Evolutionary conservation across 2,888 invertebrate species (phyloP).

Genomic region (Ephialtes manifestator): DNA sequence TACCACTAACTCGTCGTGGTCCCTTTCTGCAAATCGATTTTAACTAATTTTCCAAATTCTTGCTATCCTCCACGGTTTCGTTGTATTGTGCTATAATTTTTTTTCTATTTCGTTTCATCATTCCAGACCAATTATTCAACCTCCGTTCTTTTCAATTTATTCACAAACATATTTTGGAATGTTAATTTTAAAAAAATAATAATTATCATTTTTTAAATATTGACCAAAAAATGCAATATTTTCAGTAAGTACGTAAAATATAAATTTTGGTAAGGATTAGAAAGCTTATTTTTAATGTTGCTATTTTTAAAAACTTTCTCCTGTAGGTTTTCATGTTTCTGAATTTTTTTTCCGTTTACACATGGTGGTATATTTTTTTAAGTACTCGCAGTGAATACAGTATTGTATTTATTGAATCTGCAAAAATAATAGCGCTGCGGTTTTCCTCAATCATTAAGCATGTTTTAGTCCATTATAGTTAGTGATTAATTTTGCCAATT

Average conservation of each 20-base stretch:
- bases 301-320: not conserved
- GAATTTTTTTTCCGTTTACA: not conserved
- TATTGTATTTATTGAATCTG: not conserved
- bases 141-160: not conserved
- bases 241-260: too few relatives aligned
- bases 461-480: not conserved
- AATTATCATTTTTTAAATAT: not conserved
- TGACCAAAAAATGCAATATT: not conserved
- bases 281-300: too few relatives aligned
- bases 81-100: slow-evolving; percentile 69
- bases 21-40: slow-evolving; percentile 64
- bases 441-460: not conserved
- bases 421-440: too few relatives aligned
- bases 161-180: not conserved
- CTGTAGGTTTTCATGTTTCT: not conserved
- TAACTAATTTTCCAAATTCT: slow-evolving; percentile 32
- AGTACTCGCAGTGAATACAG: not conserved
- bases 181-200: not conserved
- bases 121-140: not conserved
- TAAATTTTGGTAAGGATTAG: too few relatives aligned
- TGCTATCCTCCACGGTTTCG: slow-evolving; percentile 66
- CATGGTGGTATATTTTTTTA: not conserved
- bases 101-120: slow-evolving; percentile 26
- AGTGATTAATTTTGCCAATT: not conserved
- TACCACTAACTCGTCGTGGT: slow-evolving; percentile 66